Base-by-base conservation (phyloP, 1,140 invertebrate genomes). In the Trypoxylus dichotomus region DNA sequence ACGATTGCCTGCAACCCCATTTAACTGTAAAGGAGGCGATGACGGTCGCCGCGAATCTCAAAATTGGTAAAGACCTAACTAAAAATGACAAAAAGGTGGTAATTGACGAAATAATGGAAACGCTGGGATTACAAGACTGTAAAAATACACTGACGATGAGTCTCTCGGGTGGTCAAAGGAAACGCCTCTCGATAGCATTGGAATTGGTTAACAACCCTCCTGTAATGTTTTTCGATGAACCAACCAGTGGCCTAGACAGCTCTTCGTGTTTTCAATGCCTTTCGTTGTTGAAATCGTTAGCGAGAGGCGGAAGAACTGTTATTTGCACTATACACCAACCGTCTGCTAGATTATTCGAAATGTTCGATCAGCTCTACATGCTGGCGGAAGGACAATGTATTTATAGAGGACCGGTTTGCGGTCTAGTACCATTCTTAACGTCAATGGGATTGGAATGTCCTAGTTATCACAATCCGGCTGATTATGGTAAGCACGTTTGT, bases 241-340 rank as follows among this genome's bases (percentile, higher is more conserved):
- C 97, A 1, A 98, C 97, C n/a, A 97, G 95, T 83, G 96, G 97
- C 19, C 88, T 98, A 84, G 96, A 98, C 85, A 97, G 95, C 84
- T 95, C 94, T 21, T 95, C 95, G 10, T 96, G 95, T 88, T 96
- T 95, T 84, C 95, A 98, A 86, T 96, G 96, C 86, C 92, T 98
- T 80, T 93, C 90, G 79, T 85, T 96, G 80, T 87, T 96, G 79
- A 93, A 96, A 86, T 93, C 93, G 0, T 86, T 94, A 79, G 91
- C 93, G 21, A 87, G 92, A 82, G 92, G 92, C 81, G 96, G 96
- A 0, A 91, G 96, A 80, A 97, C 96, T 1, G 96, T 99, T 74
- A 94, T 98, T 75, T 97, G 97, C 85, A 98, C 97, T 8, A 98
- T 99, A 80, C 97, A 99, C 87, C 97, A 99, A 84, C 97, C 97